phyloP scores from a whole-genome alignment of 2,888 invertebrate genomes.

The Eupithecia subumbrata region DNA sequence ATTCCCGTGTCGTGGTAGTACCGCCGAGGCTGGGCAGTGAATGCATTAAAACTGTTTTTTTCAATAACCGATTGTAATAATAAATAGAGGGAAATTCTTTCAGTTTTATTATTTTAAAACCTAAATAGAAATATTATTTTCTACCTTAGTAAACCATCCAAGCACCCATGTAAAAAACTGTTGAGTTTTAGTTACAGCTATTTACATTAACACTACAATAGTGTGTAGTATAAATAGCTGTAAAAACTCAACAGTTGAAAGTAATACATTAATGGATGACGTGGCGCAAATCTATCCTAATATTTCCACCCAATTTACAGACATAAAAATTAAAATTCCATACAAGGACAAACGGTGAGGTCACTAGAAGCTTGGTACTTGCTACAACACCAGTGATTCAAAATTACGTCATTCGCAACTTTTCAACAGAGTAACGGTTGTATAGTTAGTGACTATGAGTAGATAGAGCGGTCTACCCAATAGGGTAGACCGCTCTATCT shows the following conservation, averaged over 20 bases:
- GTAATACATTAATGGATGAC: not conserved
- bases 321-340: constrained; percentile 5
- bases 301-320: not conserved
- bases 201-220: no score
- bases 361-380: constrained; percentile 1
- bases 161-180: no score
- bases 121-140: no score
- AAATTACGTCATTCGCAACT: constrained; percentile 12
- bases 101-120: no score
- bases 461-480: not conserved
- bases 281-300: constrained; percentile 9
- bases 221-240: not conserved
- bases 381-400: constrained; percentile 13
- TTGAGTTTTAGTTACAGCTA: no score
- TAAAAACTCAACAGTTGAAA: not conserved
- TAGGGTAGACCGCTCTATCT: no score
- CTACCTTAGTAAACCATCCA: no score
- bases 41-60: no score
- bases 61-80: no score
- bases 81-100: no score
- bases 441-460: not conserved
- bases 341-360: constrained; percentile 8
- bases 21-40: no score
- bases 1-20: no score
- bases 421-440: not conserved